A percentile compares a stretch with the other conserved stretches of the same genome.
Evolutionary conservation across 1,140 invertebrate species (phyloP).

Genomic region (Lerema accius): DNA sequence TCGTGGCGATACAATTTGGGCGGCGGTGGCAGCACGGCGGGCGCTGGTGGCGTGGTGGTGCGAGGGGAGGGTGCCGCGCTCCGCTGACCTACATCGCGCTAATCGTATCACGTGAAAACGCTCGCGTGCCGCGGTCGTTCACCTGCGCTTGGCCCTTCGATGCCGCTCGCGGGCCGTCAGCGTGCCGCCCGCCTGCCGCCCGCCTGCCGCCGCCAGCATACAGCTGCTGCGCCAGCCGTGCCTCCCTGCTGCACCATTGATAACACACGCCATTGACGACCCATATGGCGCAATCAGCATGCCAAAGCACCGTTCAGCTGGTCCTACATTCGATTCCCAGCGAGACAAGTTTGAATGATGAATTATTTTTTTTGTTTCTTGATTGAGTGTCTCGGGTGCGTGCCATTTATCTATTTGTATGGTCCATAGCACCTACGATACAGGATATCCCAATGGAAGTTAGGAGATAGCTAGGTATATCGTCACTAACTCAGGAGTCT

Average conservation of each 20-base stretch:
- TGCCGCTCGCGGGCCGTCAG: neutral
- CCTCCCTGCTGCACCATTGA: neutral
- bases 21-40: conserved; percentile 25
- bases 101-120: conserved; percentile 66
- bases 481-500: neutral
- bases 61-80: conserved; percentile 36
- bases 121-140: conserved; percentile 65
- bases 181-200: conserved; percentile 16
- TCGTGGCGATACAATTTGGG: conserved; percentile 22
- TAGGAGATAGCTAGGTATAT: no score
- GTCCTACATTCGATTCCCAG: no score
- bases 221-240: neutral
- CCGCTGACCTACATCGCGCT: conserved; percentile 67
- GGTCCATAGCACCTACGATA: no score
- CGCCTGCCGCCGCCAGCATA: conserved; percentile 1
- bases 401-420: no score
- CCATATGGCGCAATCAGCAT: no score
- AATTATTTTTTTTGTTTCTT: no score
- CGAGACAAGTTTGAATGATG: no score
- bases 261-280: neutral
- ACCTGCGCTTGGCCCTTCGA: conserved; percentile 48
- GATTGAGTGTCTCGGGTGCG: no score
- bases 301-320: no score
- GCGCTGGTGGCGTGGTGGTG: conserved; percentile 21
- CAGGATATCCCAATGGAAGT: no score